These are phyloP conservation scores for Dendrocincla fuliginosa DNA, from an alignment of 2,797 vertebrate genomes.

Conservation along the genomic window DNA sequence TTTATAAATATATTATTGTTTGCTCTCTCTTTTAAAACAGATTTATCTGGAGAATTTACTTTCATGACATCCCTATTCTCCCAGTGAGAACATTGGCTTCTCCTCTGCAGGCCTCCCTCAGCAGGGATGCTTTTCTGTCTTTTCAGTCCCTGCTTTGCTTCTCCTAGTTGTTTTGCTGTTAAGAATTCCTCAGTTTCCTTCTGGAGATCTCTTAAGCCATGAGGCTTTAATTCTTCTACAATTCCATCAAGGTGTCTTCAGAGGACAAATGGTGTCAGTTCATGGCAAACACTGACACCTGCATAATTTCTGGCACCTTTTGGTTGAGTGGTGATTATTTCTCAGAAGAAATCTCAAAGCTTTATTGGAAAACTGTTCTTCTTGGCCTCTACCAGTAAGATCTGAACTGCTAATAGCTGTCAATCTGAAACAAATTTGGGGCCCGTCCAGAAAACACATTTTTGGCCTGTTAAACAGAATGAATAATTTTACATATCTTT, in stretches of 20 bases:
- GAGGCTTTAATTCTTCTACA: slow-evolving; percentile 35
- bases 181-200: slow-evolving; percentile 14
- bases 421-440: not conserved
- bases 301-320: slow-evolving; percentile 35
- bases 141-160: not conserved
- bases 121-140: not conserved
- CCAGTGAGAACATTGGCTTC: not conserved
- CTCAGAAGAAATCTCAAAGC: slow-evolving; percentile 24
- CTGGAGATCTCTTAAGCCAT: slow-evolving; percentile 20
- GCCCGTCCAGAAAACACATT: not conserved
- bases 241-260: not conserved
- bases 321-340: not conserved
- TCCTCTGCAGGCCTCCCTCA: not conserved
- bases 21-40: not conserved
- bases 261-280: slow-evolving; percentile 21
- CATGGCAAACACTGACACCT: slow-evolving; percentile 23
- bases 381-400: not conserved
- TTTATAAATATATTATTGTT: slow-evolving; percentile 43
- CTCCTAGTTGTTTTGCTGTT: not conserved
- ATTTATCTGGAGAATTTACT: slow-evolving; percentile 7
- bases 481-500: not conserved
- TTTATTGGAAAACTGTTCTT: slow-evolving; percentile 21
- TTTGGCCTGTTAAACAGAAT: not conserved
- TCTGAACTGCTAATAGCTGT: not conserved
- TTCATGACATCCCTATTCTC: not conserved